Percentiles rank a stretch among this genome's conserved stretches.
Evolutionary conservation across 37 sponge, comb jelly and placozoan genomes (phyloP).

Genomic region (Agelas oroides): DNA sequence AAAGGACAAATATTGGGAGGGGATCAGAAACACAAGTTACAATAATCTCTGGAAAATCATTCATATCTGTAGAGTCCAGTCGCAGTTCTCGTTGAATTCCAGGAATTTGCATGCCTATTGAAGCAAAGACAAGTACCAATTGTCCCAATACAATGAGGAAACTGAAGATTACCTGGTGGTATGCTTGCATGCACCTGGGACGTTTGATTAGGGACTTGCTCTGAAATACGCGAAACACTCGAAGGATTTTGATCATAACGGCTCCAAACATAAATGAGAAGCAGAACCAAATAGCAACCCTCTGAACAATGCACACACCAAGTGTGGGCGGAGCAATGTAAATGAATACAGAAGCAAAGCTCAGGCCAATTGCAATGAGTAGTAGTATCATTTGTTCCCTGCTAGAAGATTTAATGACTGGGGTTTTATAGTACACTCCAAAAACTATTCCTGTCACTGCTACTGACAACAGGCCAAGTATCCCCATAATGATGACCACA

Average conservation of each 20-base stretch:
- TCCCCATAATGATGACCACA: slow-evolving; percentile 10
- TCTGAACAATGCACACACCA: slow-evolving; percentile 44
- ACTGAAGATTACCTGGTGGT: slow-evolving; percentile 61
- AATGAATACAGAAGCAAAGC: slow-evolving; percentile 29
- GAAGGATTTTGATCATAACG: slow-evolving; percentile 68
- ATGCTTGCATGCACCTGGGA: neutral
- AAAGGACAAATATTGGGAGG: slow-evolving; percentile 11
- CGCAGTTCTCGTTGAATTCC: neutral
- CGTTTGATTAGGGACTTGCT: slow-evolving; percentile 2
- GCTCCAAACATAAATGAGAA: slow-evolving; percentile 69
- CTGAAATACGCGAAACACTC: slow-evolving; percentile 63
- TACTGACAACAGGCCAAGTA: slow-evolving; percentile 25
- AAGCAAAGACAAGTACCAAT: slow-evolving; percentile 40
- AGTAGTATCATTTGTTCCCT: slow-evolving; percentile 59
- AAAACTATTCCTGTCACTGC: slow-evolving; percentile 10
- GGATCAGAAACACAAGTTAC: slow-evolving; percentile 33
- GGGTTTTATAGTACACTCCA: slow-evolving; percentile 37
- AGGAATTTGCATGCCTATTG: slow-evolving; percentile 24
- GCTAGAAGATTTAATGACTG: slow-evolving; percentile 68
- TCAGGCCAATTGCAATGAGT: slow-evolving; percentile 47
- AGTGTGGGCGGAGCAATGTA: slow-evolving; percentile 32
- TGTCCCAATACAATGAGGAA: slow-evolving; percentile 44
- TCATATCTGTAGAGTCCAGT: neutral
- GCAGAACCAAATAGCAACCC: slow-evolving; percentile 58
- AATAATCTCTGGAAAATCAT: slow-evolving; percentile 29